Evolutionary conservation across 1,140 invertebrate genomes (phyloP).

Genomic region (Trichoplusia ni): DNA sequence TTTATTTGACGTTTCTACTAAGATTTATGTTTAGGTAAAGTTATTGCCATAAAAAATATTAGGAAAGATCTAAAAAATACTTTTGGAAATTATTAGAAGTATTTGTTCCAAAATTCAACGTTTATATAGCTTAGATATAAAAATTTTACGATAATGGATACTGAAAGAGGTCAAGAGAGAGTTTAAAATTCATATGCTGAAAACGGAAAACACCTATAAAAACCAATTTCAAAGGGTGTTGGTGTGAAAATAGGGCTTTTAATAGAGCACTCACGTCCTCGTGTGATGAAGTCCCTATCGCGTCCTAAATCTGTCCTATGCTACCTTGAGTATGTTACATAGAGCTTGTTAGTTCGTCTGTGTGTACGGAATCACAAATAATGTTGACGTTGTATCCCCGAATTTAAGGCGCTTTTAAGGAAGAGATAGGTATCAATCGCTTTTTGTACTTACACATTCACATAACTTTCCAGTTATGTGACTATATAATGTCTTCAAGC

Average conservation of each 20-base stretch:
- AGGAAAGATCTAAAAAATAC: not conserved
- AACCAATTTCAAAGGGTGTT: conserved; percentile 54
- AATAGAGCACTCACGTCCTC: conserved; percentile 49
- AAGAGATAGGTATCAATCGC: too few species aligned
- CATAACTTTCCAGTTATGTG: too few species aligned
- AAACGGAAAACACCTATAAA: conserved; percentile 45
- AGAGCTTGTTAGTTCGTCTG: not conserved
- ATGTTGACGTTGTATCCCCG: too few species aligned
- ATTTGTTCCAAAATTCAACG: conserved; percentile 11
- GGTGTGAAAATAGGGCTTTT: conserved; percentile 63
- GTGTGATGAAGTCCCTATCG: conserved; percentile 68
- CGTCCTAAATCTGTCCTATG: conserved; percentile 66
- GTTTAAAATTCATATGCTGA: conserved; percentile 40
- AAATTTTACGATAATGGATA: conserved; percentile 29
- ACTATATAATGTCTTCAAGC: too few species aligned
- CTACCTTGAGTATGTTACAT: conserved; percentile 26
- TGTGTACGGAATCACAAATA: not conserved
- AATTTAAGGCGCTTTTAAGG: too few species aligned
- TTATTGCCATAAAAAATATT: too few species aligned
- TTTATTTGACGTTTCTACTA: too few species aligned
- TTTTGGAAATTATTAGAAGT: too few species aligned
- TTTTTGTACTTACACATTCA: too few species aligned
- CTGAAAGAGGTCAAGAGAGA: conserved; percentile 41
- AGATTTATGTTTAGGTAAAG: too few species aligned
- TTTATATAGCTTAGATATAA: conserved; percentile 2